phyloP scores from a whole-genome alignment of 2,113 vertebrate species.

The Pseudorectes ferrugineus region DNA sequence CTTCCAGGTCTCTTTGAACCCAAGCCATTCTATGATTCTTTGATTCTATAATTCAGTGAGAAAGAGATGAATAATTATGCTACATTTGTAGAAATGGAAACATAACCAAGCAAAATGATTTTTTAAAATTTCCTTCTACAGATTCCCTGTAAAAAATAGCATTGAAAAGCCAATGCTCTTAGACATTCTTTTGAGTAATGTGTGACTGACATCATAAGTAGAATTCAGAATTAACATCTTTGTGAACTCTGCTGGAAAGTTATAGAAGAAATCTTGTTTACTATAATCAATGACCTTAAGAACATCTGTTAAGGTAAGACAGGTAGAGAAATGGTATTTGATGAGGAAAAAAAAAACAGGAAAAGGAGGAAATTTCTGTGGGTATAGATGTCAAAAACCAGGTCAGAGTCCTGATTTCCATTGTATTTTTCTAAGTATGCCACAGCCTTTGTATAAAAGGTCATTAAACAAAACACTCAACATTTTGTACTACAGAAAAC shows the following conservation, averaged over 20 bases:
- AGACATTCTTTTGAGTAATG: background rate
- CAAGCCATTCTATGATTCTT: background rate
- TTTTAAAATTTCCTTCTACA: rapidly evolving
- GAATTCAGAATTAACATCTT: background rate
- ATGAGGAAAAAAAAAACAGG: background rate
- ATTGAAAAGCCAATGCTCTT: background rate
- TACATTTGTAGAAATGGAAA: background rate
- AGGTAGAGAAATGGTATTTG: background rate
- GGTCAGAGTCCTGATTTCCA: background rate
- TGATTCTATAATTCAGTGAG: background rate
- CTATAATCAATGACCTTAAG: background rate
- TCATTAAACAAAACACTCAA: background rate
- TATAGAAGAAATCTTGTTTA: background rate
- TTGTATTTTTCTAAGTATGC: background rate
- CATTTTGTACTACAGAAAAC: background rate
- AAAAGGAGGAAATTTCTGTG: background rate
- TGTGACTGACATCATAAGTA: background rate
- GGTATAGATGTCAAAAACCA: background rate
- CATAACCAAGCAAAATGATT: background rate
- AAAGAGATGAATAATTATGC: background rate
- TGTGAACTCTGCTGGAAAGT: background rate
- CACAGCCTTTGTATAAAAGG: background rate
- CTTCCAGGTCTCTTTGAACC: background rate
- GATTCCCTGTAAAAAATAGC: background rate
- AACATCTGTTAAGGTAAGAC: background rate